Evolutionary conservation across 1,140 invertebrate genomes (phyloP), one percentile per base, ranked within the genome.

Genomic region (Pseudachorutes palmiensis): DNA sequence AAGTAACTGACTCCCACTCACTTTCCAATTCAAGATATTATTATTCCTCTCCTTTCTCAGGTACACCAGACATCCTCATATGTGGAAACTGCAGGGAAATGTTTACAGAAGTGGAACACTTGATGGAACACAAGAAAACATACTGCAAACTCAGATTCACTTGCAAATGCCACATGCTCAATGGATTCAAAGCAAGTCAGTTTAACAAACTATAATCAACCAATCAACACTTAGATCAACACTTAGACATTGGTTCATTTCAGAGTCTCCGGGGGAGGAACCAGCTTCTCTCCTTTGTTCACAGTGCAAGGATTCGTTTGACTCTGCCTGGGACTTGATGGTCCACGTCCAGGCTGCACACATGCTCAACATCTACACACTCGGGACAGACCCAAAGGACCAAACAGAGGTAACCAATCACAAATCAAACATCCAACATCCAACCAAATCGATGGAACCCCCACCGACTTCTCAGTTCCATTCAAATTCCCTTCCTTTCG

Each of bases 71-170:
- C 78, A 89, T 91, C 76, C 81, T 92, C 77, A 92, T 92, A 75
- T 92, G 90, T 78, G 90, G 90, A 69, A 91, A 90, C 79, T 92
- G 90, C 78, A 82, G 89, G 74, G 87, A 90, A 79, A 85, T 88
- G 79, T 92, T 91, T 78, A 85, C 85, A 60, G 88, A 89, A 73
- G 81, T 92, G 33, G 85, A 87, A 75, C 88, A 90, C 75, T 82
- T 92, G 74, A 83, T 91, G 72, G 88, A 91, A 75, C 90, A 92
- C 81, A 92, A 92, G 80, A 88, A 89, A 77, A 85, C 84, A 71
- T 89, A 89, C 78, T 92, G 89, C 80, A 90, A 89, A 79, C 82
- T 92, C 73, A 83, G 88, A 75, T 90, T 90, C 80, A 88, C 87
- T 74, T 91, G 89, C 82, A 89, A 90, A 81, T 91, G 88, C 80